Percentiles rank a stretch among this genome's conserved stretches.
phyloP scores from a whole-genome alignment of 1,140 invertebrate species.

The Cyrtorhinus lividipennis region DNA sequence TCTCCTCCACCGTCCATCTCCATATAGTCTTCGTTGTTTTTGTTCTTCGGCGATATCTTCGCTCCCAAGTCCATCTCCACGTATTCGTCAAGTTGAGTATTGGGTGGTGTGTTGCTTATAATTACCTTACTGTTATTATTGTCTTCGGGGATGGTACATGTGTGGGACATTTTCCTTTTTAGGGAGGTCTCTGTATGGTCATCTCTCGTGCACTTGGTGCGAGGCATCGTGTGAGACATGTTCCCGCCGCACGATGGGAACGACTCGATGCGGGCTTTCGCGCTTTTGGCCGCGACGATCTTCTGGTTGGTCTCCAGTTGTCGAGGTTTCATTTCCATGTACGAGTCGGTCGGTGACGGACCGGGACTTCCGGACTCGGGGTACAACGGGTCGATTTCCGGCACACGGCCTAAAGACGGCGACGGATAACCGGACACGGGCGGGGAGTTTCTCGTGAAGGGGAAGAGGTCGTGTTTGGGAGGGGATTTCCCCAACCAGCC shows the following conservation, averaged over 20 bases:
- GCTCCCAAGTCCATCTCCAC: slow-evolving; percentile 39
- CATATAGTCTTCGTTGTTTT: slow-evolving; percentile 28
- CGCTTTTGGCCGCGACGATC: slow-evolving; percentile 22
- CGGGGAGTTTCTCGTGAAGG: slow-evolving; percentile 20
- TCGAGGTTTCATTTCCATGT: slow-evolving; percentile 33
- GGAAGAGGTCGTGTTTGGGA: slow-evolving; percentile 18
- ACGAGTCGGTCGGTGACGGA: slow-evolving; percentile 23
- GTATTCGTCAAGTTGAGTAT: slow-evolving; percentile 39
- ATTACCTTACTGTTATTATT: slow-evolving; percentile 28
- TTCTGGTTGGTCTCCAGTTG: slow-evolving; percentile 21
- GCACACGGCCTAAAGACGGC: slow-evolving; percentile 22
- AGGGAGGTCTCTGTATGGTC: slow-evolving; percentile 32
- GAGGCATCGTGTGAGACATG: slow-evolving; percentile 15
- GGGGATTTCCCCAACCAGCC: slow-evolving; percentile 25
- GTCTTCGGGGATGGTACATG: slow-evolving; percentile 19
- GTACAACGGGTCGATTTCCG: slow-evolving; percentile 25
- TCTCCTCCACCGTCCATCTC: slow-evolving; percentile 30
- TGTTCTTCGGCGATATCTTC: slow-evolving; percentile 23
- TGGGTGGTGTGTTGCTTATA: slow-evolving; percentile 30
- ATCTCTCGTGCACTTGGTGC: slow-evolving; percentile 24
- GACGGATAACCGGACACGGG: slow-evolving; percentile 19
- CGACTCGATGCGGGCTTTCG: slow-evolving; percentile 19
- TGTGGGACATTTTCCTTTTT: slow-evolving; percentile 23
- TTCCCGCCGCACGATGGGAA: slow-evolving; percentile 18
- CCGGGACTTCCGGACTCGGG: slow-evolving; percentile 27